A percentile compares a stretch with the other conserved stretches of the same genome.
Conservation (phyloP, 2,113 vertebrate species). For the Damaliscus lunatus region DNA sequence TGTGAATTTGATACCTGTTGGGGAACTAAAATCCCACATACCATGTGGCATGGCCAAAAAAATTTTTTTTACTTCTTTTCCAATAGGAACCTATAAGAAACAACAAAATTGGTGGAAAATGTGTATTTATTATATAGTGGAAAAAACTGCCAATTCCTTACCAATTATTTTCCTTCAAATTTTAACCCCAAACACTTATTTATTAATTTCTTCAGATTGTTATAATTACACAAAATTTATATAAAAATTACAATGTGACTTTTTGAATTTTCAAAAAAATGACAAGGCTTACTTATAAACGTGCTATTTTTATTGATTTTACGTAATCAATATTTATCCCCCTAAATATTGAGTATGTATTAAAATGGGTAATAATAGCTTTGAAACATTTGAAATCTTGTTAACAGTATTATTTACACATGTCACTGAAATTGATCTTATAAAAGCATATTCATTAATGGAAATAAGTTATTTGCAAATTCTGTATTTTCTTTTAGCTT, state of each 20-base stretch:
- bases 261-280: background rate
- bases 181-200: background rate
- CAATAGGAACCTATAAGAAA: background rate
- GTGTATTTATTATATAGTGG: background rate
- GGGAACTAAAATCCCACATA: background rate
- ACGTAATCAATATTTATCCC: background rate
- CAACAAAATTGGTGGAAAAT: background rate
- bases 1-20: background rate
- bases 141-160: background rate
- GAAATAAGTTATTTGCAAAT: background rate
- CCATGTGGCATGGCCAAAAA: rapidly evolving
- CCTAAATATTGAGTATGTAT: background rate
- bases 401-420: background rate
- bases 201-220: background rate
- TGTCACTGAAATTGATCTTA: background rate
- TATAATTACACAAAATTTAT: background rate
- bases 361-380: background rate
- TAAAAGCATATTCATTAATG: background rate
- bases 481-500: background rate
- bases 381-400: background rate
- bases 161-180: background rate
- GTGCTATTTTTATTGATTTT: background rate
- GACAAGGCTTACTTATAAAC: background rate
- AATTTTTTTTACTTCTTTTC: background rate
- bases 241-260: background rate